Conservation (phyloP, 2,888 invertebrate genomes). For the Ferdinandea cuprea region DNA sequence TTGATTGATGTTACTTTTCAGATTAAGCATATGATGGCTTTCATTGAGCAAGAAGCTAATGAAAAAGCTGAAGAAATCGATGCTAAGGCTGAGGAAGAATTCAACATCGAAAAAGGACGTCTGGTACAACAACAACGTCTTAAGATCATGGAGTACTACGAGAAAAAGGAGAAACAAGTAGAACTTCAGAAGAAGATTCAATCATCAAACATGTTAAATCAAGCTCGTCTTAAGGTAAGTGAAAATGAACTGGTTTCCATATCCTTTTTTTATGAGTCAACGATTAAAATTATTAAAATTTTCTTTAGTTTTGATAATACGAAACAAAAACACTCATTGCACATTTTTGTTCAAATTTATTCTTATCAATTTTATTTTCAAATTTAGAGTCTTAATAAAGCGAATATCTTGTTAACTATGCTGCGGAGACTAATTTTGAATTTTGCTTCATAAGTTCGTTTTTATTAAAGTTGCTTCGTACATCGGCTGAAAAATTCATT, state of each 20-base stretch:
- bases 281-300: no score
- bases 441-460: no score
- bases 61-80: constrained; percentile 99
- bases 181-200: constrained; percentile 99
- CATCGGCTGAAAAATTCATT: no score
- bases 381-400: no score
- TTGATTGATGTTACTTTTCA: constrained; percentile 80
- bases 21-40: constrained; percentile 99
- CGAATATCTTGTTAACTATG: no score
- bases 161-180: constrained; percentile 99
- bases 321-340: no score
- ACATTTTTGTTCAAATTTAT: no score
- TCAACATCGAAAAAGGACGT: constrained; percentile 99
- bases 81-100: constrained; percentile 99
- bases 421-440: no score
- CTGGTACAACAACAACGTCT: constrained; percentile 98
- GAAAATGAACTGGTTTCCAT: neutral
- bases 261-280: no score
- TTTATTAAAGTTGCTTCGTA: no score
- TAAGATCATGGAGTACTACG: constrained; percentile 99
- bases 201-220: constrained; percentile 99
- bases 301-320: no score
- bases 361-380: no score
- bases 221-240: constrained; percentile 92
- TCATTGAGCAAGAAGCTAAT: constrained; percentile 99